phyloP scores from a whole-genome alignment of 2,888 invertebrate genomes.

The Dryadula phaetusa region DNA sequence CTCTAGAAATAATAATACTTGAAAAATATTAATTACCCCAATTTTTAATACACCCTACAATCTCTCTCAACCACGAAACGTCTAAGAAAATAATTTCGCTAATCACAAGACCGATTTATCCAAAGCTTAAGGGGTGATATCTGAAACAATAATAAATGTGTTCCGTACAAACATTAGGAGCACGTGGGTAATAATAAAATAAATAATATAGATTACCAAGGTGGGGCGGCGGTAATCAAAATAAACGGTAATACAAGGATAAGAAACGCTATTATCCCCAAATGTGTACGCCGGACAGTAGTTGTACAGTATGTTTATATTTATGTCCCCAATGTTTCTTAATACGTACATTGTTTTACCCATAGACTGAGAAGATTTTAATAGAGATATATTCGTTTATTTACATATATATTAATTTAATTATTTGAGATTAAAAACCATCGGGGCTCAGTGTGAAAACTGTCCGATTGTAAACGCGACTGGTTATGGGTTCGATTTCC shows the following conservation, averaged over 20 bases:
- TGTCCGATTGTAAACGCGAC: no score
- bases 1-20: no score
- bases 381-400: no score
- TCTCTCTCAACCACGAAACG: no score
- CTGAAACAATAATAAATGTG: constrained; percentile 29
- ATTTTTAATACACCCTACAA: no score
- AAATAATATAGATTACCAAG: constrained; percentile 30
- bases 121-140: constrained; percentile 18
- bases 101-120: constrained; percentile 3
- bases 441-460: no score
- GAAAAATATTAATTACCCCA: no score
- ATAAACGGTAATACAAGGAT: constrained; percentile 22
- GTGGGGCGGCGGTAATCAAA: constrained; percentile 23
- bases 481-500: no score
- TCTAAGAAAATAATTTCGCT: neutral
- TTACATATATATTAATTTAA: no score
- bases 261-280: constrained; percentile 17
- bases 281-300: constrained; percentile 8
- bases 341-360: neutral
- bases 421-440: no score
- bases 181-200: constrained; percentile 33
- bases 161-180: constrained; percentile 13
- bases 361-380: no score
- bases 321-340: neutral
- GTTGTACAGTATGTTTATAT: neutral